These are phyloP conservation scores for Dasypus novemcinctus DNA, from an alignment of 2,113 vertebrate species.

Conservation along the genomic window DNA sequence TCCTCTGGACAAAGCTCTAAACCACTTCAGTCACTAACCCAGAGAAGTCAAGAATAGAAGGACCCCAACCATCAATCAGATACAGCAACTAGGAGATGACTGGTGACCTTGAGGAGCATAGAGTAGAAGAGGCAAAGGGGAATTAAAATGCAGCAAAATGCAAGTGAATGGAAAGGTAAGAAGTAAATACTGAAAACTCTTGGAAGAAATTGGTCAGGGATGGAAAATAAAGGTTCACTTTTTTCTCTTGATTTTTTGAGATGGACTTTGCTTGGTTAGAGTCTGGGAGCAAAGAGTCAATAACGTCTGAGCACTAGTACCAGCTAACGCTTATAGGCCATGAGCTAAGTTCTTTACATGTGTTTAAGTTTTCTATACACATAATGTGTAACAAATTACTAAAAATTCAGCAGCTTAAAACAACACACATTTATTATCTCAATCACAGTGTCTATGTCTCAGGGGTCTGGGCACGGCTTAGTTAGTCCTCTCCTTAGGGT, in stretches of 20 bases:
- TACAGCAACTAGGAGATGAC: not conserved
- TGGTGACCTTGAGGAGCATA: not conserved
- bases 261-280: slow-evolving; percentile 3
- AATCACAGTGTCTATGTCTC: not conserved
- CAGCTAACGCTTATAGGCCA: not conserved
- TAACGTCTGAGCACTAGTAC: no score
- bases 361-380: not conserved
- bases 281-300: not conserved
- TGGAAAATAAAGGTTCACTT: not conserved
- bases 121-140: not conserved
- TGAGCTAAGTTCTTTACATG: not conserved
- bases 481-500: not conserved
- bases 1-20: not conserved
- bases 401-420: not conserved
- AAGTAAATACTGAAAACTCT: not conserved
- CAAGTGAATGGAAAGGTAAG: not conserved
- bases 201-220: not conserved
- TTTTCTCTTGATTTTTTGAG: not conserved
- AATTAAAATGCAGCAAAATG: not conserved
- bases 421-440: not conserved
- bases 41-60: not conserved
- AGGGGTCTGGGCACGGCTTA: not conserved
- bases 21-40: not conserved
- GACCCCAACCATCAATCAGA: not conserved
- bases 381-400: not conserved